Evolutionary conservation across 2,113 vertebrate species (phyloP), one percentile per base, ranked within the genome.

Genomic region (Echinops telfairi): DNA sequence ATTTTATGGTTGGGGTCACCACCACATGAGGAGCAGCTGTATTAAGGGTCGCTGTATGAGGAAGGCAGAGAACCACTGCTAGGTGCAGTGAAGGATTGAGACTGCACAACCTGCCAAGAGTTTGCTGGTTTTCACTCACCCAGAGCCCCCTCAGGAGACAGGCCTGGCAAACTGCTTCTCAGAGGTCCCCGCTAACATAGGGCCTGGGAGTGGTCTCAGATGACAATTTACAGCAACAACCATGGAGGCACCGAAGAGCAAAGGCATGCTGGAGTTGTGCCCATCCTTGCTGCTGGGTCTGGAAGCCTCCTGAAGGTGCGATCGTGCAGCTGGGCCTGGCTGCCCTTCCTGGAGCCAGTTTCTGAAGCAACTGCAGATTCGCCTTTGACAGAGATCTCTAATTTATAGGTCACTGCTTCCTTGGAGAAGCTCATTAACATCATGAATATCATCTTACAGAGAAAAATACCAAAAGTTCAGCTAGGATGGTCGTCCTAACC

Each of bases 241-340:
- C 2, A 4, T 14, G 75, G 10, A 40, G 20, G 75, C 33, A 73
- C 38, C 0, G 75, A 16, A 57, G 64, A 66, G 36, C 76, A 77
- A 60, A 70, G 43, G 29, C 40, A 40, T 40, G 40, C 40, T 60
- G 2, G 23, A 29, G 3, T 53, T 68, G 53, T 38, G 6, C 11
- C 9, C n/a, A 1, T 4, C 36, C 3, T 64, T n/a, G 2, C 33
- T 25, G 3, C 4, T 33, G n/a, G 47, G n/a, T 1, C 47, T 27
- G 23, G 29, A 8, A 20, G 6, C 3, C 29, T 31, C 84, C 4
- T 2, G 27, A 43, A 47, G 12, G 2, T 14, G 19, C 38, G 64
- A 20, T 27, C 83, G 78, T 23, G 23, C 8, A 23, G 3, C 16
- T 33, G 8, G 2, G 2, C 3, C 6, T 15, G 62, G n/a, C 14